phyloP scores from a whole-genome alignment of 2,113 vertebrate species.

The Micromys minutus region DNA sequence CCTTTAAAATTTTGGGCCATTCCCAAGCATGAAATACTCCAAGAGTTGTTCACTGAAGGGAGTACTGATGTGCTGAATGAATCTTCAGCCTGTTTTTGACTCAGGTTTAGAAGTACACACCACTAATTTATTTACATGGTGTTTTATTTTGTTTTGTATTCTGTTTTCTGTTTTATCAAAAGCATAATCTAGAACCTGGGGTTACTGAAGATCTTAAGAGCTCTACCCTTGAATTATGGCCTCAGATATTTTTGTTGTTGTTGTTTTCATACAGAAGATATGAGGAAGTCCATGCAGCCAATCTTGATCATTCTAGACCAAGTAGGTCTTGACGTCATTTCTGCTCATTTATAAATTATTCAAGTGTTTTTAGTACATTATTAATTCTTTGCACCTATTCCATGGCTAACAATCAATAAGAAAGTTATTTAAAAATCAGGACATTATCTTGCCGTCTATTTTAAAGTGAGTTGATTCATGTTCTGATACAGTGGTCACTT shows the following conservation, averaged over 20 bases:
- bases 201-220: not conserved
- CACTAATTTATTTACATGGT: not conserved
- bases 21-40: no score
- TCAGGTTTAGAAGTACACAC: not conserved
- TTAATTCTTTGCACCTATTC: not conserved
- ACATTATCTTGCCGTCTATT: not conserved
- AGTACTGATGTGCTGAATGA: not conserved
- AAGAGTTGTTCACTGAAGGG: not conserved
- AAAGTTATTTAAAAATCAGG: not conserved
- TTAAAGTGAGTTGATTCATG: not conserved
- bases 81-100: not conserved
- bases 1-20: not conserved
- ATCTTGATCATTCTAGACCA: not conserved
- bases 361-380: not conserved
- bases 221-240: no score
- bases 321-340: not conserved
- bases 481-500: not conserved
- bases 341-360: not conserved
- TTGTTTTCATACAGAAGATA: not conserved
- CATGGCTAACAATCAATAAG: not conserved
- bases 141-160: not conserved
- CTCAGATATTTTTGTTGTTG: not conserved
- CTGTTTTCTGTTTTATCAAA: not conserved
- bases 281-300: rapidly evolving
- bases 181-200: not conserved